Evolutionary conservation across 2,888 invertebrate genomes (phyloP).

Genomic region (Drosophila histrio): DNA sequence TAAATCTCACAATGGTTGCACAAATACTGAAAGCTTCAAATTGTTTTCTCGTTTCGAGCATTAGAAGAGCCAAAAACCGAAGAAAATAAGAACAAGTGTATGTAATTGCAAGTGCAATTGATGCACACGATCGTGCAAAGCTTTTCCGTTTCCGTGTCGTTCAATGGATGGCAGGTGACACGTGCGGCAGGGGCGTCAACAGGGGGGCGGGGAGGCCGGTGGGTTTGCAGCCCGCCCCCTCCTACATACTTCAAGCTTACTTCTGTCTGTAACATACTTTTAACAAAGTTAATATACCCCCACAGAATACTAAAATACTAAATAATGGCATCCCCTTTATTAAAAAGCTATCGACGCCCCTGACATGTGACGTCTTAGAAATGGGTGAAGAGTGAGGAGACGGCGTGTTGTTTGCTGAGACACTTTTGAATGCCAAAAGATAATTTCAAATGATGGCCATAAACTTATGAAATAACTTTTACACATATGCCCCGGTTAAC

Average conservation of each 20-base stretch:
- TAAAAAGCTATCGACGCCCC: no score
- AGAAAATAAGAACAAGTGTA: neutral
- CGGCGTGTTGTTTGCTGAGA: neutral
- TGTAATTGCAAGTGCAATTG: conserved; percentile 15
- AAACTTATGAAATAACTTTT: conserved; percentile 10
- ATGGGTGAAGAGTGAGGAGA: neutral
- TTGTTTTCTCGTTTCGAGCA: conserved; percentile 18
- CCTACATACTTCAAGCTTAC: no score
- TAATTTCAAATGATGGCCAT: conserved; percentile 11
- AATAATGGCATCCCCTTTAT: no score
- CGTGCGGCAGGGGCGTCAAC: neutral
- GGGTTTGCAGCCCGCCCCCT: no score
- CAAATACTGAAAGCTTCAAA: conserved; percentile 42
- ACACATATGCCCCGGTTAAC: no score
- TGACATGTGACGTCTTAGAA: no score
- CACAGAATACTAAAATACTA: no score
- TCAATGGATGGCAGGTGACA: conserved; percentile 12
- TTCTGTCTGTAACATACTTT: no score
- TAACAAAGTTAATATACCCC: no score
- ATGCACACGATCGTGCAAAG: conserved; percentile 45
- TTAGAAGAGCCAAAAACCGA: conserved; percentile 22
- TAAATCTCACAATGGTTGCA: conserved; percentile 48
- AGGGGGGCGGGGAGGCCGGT: neutral
- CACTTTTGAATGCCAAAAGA: conserved; percentile 21
- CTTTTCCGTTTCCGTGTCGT: conserved; percentile 49